phyloP scores from a whole-genome alignment of 2,888 invertebrate species.

The Plusia festucae region DNA sequence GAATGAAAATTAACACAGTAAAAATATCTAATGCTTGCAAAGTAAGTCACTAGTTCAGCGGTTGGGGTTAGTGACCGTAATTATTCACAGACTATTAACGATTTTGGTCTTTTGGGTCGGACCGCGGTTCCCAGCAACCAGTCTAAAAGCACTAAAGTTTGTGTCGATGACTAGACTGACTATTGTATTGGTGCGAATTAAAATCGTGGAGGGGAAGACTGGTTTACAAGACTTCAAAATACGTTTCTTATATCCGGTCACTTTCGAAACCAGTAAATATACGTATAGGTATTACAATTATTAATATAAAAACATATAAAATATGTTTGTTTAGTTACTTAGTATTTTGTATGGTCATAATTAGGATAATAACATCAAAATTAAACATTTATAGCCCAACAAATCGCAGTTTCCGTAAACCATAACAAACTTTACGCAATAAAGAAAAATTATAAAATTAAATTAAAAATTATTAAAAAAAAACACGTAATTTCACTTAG shows the following conservation, averaged over 20 bases:
- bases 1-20: no score
- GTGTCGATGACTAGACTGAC: slow-evolving; percentile 13
- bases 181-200: slow-evolving; percentile 27
- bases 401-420: no score
- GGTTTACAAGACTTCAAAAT: slow-evolving; percentile 39
- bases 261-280: slow-evolving; percentile 38
- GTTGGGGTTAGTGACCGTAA: slow-evolving; percentile 14
- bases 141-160: slow-evolving; percentile 15
- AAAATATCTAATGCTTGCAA: not conserved
- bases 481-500: not conserved
- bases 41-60: slow-evolving; percentile 2
- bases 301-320: no score
- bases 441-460: no score
- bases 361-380: no score
- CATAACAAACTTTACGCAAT: not conserved
- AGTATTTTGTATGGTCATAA: no score
- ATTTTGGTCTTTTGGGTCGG: slow-evolving; percentile 21
- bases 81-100: not conserved
- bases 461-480: not conserved
- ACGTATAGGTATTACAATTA: no score
- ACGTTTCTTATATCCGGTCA: slow-evolving; percentile 20
- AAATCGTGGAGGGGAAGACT: slow-evolving; percentile 38
- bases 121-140: slow-evolving; percentile 7
- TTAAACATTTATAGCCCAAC: no score
- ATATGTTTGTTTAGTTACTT: not conserved